Percentiles rank a stretch among this genome's conserved stretches.
Conservation (phyloP, 2,888 invertebrate species). For the Octodonta nipae region DNA sequence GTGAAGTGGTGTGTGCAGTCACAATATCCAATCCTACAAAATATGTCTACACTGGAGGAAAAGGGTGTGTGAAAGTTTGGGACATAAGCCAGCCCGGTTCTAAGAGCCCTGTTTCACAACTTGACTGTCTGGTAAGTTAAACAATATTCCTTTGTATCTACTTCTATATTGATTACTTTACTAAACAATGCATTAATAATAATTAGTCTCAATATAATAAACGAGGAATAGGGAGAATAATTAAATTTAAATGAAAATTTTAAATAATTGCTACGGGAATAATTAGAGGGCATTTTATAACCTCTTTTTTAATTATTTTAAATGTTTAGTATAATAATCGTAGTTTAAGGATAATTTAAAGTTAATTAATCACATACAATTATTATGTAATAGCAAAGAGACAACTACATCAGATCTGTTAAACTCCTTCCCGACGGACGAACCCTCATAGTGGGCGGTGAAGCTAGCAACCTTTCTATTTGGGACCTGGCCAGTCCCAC, state of each 20-base stretch:
- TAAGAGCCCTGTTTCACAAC: constrained; percentile 66
- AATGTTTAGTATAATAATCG: no score
- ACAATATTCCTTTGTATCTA: background rate
- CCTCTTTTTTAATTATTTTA: no score
- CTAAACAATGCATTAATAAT: no score
- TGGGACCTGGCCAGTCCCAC: constrained; percentile 90
- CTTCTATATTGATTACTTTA: constrained; percentile 2
- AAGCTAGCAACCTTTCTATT: constrained; percentile 86
- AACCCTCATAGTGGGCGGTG: constrained; percentile 91
- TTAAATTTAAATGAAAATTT: no score
- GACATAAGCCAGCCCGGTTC: constrained; percentile 62
- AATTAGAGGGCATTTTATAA: no score
- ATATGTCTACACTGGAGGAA: constrained; percentile 95
- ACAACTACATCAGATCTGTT: constrained; percentile 91
- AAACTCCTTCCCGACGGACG: constrained; percentile 88
- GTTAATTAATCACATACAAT: background rate
- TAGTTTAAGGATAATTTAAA: no score
- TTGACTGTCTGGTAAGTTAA: constrained; percentile 68
- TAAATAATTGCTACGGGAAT: no score
- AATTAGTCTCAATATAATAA: no score
- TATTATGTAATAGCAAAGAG: constrained; percentile 57
- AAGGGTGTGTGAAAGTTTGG: constrained; percentile 86
- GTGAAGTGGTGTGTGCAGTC: constrained; percentile 94
- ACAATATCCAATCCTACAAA: constrained; percentile 78
- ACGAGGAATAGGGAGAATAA: no score